These are phyloP conservation scores for Phaethon lepturus DNA, from an alignment of 2,113 vertebrate species.

Conservation along the genomic window DNA sequence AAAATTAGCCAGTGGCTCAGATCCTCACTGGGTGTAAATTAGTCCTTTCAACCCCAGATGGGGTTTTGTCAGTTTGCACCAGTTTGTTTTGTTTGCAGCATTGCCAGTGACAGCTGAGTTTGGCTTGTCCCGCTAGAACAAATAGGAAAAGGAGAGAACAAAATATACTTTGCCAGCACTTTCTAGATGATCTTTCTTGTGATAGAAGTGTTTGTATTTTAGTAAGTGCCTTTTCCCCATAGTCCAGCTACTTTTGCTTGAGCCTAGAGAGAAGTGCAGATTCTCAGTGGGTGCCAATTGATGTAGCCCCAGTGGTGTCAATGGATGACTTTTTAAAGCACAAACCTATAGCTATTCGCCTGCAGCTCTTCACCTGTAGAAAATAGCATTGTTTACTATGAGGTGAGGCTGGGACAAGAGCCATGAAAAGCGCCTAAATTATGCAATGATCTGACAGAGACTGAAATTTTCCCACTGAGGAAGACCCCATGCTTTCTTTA, in stretches of 20 bases:
- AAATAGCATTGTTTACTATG: background rate
- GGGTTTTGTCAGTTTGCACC: background rate
- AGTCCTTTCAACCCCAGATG: background rate
- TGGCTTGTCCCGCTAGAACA: slow-evolving; percentile 27
- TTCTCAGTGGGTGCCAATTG: background rate
- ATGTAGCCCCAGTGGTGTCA: background rate
- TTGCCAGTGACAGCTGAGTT: slow-evolving; percentile 30
- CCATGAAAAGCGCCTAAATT: background rate
- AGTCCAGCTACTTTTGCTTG: background rate
- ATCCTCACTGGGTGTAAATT: background rate
- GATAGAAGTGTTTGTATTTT: background rate
- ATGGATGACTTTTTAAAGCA: background rate
- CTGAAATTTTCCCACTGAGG: background rate
- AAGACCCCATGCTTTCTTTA: background rate
- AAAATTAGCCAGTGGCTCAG: background rate
- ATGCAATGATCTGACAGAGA: background rate
- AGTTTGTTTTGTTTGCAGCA: slow-evolving; percentile 9
- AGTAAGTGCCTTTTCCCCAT: background rate
- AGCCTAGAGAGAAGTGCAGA: background rate
- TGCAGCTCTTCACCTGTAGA: background rate
- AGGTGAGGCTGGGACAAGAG: background rate
- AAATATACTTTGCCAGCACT: slow-evolving; percentile 3
- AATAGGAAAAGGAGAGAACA: slow-evolving; percentile 17
- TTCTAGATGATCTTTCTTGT: slow-evolving; percentile 21
- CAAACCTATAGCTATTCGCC: background rate